phyloP scores from a whole-genome alignment of 2,113 vertebrate genomes.

The Daboia siamensis region DNA sequence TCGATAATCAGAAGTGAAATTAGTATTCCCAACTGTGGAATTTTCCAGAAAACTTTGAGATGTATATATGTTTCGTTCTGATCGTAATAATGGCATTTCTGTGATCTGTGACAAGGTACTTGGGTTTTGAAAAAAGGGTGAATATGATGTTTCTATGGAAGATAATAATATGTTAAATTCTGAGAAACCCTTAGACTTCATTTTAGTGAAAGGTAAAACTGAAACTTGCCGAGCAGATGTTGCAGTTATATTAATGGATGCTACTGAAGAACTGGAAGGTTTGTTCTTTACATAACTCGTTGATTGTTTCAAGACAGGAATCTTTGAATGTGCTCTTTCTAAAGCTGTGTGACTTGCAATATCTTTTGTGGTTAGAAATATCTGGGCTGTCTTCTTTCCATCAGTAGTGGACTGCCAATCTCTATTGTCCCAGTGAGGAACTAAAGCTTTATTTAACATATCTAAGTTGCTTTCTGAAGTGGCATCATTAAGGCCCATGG shows the following conservation, averaged over 20 bases:
- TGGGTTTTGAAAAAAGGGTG: not conserved
- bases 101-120: not conserved
- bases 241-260: slow-evolving; percentile 6
- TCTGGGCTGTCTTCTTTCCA: slow-evolving; percentile 17
- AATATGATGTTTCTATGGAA: slow-evolving; percentile 31
- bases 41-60: slow-evolving; percentile 23
- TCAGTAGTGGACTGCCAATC: slow-evolving; percentile 26
- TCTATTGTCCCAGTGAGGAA: slow-evolving; percentile 38
- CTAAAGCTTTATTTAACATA: slow-evolving; percentile 36
- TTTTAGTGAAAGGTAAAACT: slow-evolving; percentile 31
- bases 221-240: slow-evolving; percentile 1
- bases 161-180: not conserved
- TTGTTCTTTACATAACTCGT: slow-evolving; percentile 41
- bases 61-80: not conserved
- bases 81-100: not conserved
- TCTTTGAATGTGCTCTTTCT: slow-evolving; percentile 1
- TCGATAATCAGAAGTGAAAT: not conserved
- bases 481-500: not conserved
- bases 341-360: slow-evolving; percentile 29
- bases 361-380: slow-evolving; percentile 36
- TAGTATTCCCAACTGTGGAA: not conserved
- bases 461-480: slow-evolving; percentile 21
- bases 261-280: slow-evolving; percentile 19
- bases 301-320: slow-evolving; percentile 45
- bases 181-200: slow-evolving; percentile 21